Evolutionary conservation across 1,140 invertebrate genomes (phyloP), one percentile per base, ranked within the genome.

Genomic region (Saccostrea glomerata): DNA sequence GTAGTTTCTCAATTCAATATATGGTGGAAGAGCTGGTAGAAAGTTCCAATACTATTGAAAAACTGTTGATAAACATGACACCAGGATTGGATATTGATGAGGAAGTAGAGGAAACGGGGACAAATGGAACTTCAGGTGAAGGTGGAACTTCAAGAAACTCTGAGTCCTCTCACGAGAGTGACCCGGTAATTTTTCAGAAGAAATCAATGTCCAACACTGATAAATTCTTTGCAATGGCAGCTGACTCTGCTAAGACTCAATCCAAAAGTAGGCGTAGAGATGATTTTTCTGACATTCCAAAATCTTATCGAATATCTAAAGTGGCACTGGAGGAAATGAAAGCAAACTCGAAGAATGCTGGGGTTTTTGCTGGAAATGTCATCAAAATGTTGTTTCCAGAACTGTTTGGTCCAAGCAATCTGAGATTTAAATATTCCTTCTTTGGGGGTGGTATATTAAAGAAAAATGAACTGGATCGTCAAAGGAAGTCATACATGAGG

Each of bases 321-420:
- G 70, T 25, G 13, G 30, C 87, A 11, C 9, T 88, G 4, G n/a
- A 36, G 13, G 54, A 84, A 7, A 15, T 88, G 11, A 77, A 84
- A 36, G 87, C 36, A 23, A 82, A 54, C 20, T 66, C 70, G 25
- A 84, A 70, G 30, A 84, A 84, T 54, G 60, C 88, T 11, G 88
- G 86, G 60, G 84, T 87, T 25, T 89, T 89, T 87, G 88, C 88
- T 3, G 66, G 56, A 60, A 87, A 89, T 54, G 6, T 89, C 40
- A 77, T 70, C 2, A 86, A 87, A n/a, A 87, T 55, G 17, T 56
- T 89, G 9, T 89, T 77, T 55, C 88, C 88, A 30, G 88, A 89
- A 36, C 47, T 89, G 25, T 89, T 85, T 66, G 88, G 86, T 9
- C 86, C 82, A 54, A 70, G 77, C 73, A n/a, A 54, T 7, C 30